phyloP scores from a whole-genome alignment of 2,888 invertebrate species.

The Morpho helenor region DNA sequence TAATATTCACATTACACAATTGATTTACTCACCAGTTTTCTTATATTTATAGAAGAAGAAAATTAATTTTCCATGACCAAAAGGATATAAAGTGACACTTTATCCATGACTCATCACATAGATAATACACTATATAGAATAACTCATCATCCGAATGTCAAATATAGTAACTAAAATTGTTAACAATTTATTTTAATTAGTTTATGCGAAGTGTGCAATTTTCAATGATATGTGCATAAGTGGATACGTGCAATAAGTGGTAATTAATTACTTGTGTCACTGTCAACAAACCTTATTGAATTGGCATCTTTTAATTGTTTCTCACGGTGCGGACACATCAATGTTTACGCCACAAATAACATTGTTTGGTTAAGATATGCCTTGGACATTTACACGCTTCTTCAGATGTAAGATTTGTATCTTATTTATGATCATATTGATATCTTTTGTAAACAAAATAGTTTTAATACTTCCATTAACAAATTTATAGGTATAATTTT shows the following conservation, averaged over 20 bases:
- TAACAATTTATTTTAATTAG: not conserved
- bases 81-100: no score
- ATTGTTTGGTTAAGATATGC: not conserved
- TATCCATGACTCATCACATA: no score
- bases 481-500: no score
- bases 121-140: no score
- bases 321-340: conserved; percentile 5
- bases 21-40: no score
- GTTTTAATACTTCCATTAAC: no score
- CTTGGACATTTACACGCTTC: not conserved
- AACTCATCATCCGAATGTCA: no score
- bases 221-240: not conserved
- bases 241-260: not conserved
- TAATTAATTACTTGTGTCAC: not conserved
- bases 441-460: no score
- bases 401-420: not conserved
- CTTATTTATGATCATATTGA: not conserved
- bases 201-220: not conserved
- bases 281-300: conserved; percentile 3
- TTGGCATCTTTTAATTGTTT: conserved; percentile 7
- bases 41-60: no score
- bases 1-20: no score
- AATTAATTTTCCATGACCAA: no score
- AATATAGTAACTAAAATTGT: no score
- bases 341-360: not conserved